Base-by-base conservation (phyloP, 2,888 invertebrate species). In the Saturnia pavonia region DNA sequence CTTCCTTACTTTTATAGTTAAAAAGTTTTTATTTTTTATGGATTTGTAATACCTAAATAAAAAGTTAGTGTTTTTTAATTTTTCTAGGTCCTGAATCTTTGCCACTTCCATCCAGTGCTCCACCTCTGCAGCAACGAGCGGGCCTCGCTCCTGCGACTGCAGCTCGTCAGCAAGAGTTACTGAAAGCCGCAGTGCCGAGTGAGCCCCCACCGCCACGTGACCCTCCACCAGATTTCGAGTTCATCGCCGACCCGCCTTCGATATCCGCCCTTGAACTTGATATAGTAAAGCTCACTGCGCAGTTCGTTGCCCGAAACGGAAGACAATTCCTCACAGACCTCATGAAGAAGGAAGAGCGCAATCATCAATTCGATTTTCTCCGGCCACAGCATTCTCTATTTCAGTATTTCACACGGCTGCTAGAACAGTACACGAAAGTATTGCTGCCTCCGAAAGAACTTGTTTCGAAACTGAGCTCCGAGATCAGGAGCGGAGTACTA, bases 381-480 rank as follows among this genome's bases (percentile, higher is more conserved):
- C 96, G 99, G 3, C 99, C 99, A 0, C 99, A 99, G 84, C 99
- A 99, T 93, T 99, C 99, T 0, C 95, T 99, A 16, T 99, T 99
- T 88, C 98, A 98, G 83, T 99, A 99, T 91, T 99, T 99, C 86
- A 99, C 99, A 0, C 98, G 99, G 82, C 95, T 99, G 0, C 95
- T 99, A 67, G 99, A 99, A 85, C 99, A 99, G 88, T 99, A 99
- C 84, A 99, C 99, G 0, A 99, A 99, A 94, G 97, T 99, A 25
- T 94, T 99, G 8, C 97, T 99, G 82, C 99, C 99, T 0, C 98
- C 99, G 0, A 99, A 99, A 88, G 98, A 98, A 88, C 93, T 99
- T 76, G 95, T 97, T 77, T 94, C 95, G 0, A 96, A 97, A 77
- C 88, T 99, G 54, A 95, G 96, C 66, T 96, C 97, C 42, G 99